phyloP scores from a whole-genome alignment of 1,140 invertebrate genomes.

The Trichonephila inaurata region DNA sequence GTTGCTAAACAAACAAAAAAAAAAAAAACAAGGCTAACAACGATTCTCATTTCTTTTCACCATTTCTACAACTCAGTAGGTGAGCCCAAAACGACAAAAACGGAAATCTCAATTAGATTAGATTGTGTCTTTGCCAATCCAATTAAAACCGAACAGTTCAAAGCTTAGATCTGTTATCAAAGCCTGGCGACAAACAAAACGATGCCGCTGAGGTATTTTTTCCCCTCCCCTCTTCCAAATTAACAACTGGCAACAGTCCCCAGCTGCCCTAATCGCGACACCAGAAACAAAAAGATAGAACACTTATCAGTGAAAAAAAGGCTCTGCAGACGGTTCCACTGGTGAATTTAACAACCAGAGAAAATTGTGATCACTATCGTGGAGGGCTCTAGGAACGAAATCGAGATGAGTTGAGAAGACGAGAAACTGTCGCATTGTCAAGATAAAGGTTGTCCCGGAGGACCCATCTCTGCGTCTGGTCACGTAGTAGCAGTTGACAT shows the following conservation, averaged over 20 bases:
- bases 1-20: too few relatives aligned
- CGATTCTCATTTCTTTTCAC: neutral
- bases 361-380: neutral
- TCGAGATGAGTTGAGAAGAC: conserved; percentile 13
- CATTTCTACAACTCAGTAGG: neutral
- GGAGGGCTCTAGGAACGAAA: neutral
- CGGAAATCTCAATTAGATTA: neutral
- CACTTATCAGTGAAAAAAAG: neutral
- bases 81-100: neutral
- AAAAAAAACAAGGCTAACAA: neutral
- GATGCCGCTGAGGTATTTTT: neutral
- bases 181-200: neutral
- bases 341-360: neutral
- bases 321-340: neutral
- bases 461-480: neutral
- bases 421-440: conserved; percentile 22
- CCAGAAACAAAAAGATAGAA: neutral
- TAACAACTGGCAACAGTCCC: neutral
- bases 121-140: neutral
- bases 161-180: neutral
- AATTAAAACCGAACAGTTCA: conserved; percentile 12
- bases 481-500: conserved; percentile 26
- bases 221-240: neutral
- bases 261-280: neutral
- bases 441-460: neutral